A percentile compares a stretch with the other conserved stretches of the same genome.
Evolutionary conservation across 1,140 invertebrate genomes (phyloP).

Genomic region (Drosophila truncata): DNA sequence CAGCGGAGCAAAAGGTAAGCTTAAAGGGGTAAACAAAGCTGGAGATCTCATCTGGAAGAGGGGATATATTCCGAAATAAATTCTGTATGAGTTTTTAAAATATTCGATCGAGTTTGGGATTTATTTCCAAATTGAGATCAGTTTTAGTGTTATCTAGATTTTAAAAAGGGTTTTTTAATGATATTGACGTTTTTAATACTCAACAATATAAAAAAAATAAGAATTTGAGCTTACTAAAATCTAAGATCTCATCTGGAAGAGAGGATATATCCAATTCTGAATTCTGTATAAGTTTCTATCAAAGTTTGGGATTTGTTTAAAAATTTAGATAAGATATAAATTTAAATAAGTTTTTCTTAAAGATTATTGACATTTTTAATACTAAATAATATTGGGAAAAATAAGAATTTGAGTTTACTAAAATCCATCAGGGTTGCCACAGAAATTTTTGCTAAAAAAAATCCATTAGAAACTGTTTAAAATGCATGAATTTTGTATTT

Average conservation of each 20-base stretch:
- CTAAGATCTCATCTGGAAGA: too few relatives aligned
- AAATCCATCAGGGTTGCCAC: not conserved
- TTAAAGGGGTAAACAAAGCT: constrained; percentile 7
- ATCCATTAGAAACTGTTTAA: not conserved
- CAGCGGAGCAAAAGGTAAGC: constrained; percentile 68
- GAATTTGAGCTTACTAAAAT: too few relatives aligned
- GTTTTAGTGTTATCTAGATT: not conserved
- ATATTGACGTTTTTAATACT: too few relatives aligned
- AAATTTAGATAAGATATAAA: too few relatives aligned
- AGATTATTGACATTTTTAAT: too few relatives aligned
- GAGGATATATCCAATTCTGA: too few relatives aligned
- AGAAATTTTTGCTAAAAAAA: not conserved
- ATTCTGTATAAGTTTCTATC: too few relatives aligned
- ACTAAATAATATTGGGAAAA: too few relatives aligned
- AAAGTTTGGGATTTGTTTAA: too few relatives aligned
- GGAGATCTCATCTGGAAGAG: not conserved
- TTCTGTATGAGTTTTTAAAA: not conserved
- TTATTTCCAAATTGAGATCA: not conserved
- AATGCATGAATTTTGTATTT: not conserved
- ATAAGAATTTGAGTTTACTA: too few relatives aligned
- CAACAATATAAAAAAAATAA: too few relatives aligned
- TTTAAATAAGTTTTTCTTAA: not conserved
- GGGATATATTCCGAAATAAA: not conserved
- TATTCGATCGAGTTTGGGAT: not conserved
- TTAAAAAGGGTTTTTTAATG: not conserved